These are phyloP conservation scores for Thaleichthys pacificus DNA, from an alignment of 2,797 vertebrate genomes.

Conservation along the genomic window DNA sequence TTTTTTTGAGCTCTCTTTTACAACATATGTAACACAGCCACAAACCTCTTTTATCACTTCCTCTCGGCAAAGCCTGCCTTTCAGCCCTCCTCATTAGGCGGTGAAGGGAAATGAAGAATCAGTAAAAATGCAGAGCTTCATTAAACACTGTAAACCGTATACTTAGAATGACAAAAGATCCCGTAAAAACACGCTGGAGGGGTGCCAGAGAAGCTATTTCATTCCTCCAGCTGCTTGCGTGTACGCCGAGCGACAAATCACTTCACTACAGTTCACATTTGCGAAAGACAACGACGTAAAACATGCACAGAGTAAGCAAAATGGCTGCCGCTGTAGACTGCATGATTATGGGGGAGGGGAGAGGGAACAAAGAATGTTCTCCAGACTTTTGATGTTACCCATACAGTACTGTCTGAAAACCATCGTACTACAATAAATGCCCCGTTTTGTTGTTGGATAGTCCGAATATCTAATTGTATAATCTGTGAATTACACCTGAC, in stretches of 20 bases:
- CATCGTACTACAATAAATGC: too few relatives aligned
- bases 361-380: constrained; percentile 21
- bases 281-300: constrained; percentile 70
- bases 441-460: too few relatives aligned
- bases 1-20: constrained; percentile 43
- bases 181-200: constrained; percentile 66
- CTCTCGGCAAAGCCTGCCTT: constrained; percentile 52
- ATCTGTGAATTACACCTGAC: background rate
- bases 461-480: background rate
- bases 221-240: constrained; percentile 70
- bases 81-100: constrained; percentile 67
- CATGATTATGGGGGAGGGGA: constrained; percentile 43
- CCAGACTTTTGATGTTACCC: constrained; percentile 34
- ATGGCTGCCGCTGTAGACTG: constrained; percentile 42
- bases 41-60: constrained; percentile 64
- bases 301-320: constrained; percentile 54
- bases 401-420: too few relatives aligned
- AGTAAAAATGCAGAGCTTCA: constrained; percentile 75
- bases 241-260: constrained; percentile 68
- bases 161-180: constrained; percentile 67
- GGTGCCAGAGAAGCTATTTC: constrained; percentile 72
- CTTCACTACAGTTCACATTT: constrained; percentile 66
- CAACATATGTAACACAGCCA: constrained; percentile 59
- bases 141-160: constrained; percentile 75
- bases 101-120: constrained; percentile 66